phyloP scores from a whole-genome alignment of 2,797 vertebrate genomes.

The Coccyzus lansbergi region DNA sequence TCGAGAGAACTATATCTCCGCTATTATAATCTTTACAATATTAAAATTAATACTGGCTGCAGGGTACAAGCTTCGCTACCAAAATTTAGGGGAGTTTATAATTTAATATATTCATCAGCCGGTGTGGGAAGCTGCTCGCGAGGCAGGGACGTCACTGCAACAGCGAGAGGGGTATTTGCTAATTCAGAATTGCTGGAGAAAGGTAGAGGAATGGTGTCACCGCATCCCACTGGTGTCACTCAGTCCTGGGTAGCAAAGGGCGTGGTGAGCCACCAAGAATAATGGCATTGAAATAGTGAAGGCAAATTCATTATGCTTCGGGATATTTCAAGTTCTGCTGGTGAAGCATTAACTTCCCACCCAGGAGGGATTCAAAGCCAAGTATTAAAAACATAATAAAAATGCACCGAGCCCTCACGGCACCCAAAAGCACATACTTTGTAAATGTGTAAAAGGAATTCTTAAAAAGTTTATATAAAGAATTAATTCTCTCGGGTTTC shows the following conservation, averaged over 20 bases:
- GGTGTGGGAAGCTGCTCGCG: background rate
- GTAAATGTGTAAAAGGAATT: slow-evolving; percentile 43
- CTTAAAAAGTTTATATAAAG: background rate
- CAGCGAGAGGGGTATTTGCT: slow-evolving; percentile 3
- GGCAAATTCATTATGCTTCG: slow-evolving; percentile 39
- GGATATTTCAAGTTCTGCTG: slow-evolving; percentile 33
- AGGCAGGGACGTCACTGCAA: slow-evolving; percentile 11
- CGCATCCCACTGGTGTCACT: slow-evolving; percentile 22
- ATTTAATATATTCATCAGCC: slow-evolving; percentile 60
- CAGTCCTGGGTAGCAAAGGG: background rate
- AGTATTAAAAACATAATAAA: slow-evolving; percentile 62
- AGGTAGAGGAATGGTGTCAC: slow-evolving; percentile 44
- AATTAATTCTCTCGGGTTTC: background rate
- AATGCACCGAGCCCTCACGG: slow-evolving; percentile 49
- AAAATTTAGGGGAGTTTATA: slow-evolving; percentile 67
- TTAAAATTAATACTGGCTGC: slow-evolving; percentile 75
- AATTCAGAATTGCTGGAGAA: background rate
- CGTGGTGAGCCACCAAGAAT: slow-evolving; percentile 7
- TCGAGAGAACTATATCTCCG: slow-evolving; percentile 61
- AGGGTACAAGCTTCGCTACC: slow-evolving; percentile 56
- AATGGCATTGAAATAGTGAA: background rate
- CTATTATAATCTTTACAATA: slow-evolving; percentile 64
- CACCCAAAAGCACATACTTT: slow-evolving; percentile 54
- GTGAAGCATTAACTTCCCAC: slow-evolving; percentile 44
- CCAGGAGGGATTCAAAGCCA: slow-evolving; percentile 37